Conservation (phyloP, 2,113 vertebrate species). For the Andinoacara biseriatus region DNA sequence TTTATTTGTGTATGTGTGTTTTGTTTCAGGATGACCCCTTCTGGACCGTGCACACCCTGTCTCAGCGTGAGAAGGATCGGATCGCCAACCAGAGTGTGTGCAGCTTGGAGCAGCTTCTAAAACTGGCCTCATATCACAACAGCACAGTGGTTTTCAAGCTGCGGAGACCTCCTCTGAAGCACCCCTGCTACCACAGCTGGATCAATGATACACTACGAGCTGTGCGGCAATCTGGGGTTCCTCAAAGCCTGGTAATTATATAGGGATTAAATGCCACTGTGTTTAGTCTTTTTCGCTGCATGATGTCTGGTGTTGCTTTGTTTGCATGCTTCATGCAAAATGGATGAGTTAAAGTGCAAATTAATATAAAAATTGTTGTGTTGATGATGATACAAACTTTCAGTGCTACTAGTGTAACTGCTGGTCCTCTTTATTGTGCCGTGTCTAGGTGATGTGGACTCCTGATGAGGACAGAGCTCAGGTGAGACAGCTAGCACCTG, state of each 20-base stretch:
- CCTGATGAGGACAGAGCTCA: constrained; percentile 80
- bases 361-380: background rate
- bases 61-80: constrained; percentile 76
- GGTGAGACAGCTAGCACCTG: constrained; percentile 83
- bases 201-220: constrained; percentile 90
- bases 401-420: background rate
- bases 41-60: constrained; percentile 85
- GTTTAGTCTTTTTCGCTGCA: background rate
- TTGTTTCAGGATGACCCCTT: constrained; percentile 89
- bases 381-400: background rate
- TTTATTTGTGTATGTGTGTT: no score
- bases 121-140: constrained; percentile 82
- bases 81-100: constrained; percentile 91
- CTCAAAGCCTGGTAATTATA: constrained; percentile 84
- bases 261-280: background rate
- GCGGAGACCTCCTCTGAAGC: constrained; percentile 81
- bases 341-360: background rate
- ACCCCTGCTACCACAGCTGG: constrained; percentile 86
- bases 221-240: constrained; percentile 84
- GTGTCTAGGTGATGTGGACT: constrained; percentile 91
- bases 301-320: background rate
- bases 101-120: constrained; percentile 87
- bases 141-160: constrained; percentile 86
- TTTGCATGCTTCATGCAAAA: background rate
- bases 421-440: background rate